Base-by-base conservation (phyloP, 2,888 invertebrate genomes). In the Ecdyonurus torrentis region DNA sequence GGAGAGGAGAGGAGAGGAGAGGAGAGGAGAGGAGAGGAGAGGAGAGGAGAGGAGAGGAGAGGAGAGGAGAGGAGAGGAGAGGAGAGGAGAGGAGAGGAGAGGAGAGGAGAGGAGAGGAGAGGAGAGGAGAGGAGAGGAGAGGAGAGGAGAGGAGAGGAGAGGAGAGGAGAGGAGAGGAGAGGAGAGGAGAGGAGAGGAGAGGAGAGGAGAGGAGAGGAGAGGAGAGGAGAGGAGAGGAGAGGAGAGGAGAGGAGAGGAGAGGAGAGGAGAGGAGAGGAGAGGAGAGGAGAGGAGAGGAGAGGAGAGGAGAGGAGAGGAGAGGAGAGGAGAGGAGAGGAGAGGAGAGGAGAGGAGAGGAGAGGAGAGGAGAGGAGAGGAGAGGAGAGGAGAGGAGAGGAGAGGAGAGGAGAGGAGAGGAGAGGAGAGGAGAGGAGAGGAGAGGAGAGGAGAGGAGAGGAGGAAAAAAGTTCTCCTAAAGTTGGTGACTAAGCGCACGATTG, bases 91-190 rank as follows among this genome's bases (percentile, higher is more conserved):
- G 58, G 23, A 24, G 5, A 20, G 59, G 23, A 25, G 2, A 18
- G 59, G 59, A 5, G 10, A 2, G 22, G 52, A 22, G 1, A 24
- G 20, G 60, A 1, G 2, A 18, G 2, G 58, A 19, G 2, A 20
- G 58, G 2, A 1, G 58, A 18, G 19, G 58, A n/a, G 58, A n/a
- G 58, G 25, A 18, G 61, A 52, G 53, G 24, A 23, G 61, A 52
- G 61, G 52, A 61, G 24, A 53, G 53, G 24, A 61, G 23, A 61
- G 53, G 53, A 53, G 53, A 53, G 61, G 24, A 55, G 25, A 52
- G 25, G 25, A 55, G 55, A 61, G 55, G 53, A 25, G 55, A 61
- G 61, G 55, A 25, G 52, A 61, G 55, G 61, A 55, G 55, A 19
- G 25, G 20, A n/a, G 25, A 25, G 61, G 55, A 61, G 52, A 25